Evolutionary conservation across 1,140 invertebrate species (phyloP).

Genomic region (Pseudomyrmex pallidus): DNA sequence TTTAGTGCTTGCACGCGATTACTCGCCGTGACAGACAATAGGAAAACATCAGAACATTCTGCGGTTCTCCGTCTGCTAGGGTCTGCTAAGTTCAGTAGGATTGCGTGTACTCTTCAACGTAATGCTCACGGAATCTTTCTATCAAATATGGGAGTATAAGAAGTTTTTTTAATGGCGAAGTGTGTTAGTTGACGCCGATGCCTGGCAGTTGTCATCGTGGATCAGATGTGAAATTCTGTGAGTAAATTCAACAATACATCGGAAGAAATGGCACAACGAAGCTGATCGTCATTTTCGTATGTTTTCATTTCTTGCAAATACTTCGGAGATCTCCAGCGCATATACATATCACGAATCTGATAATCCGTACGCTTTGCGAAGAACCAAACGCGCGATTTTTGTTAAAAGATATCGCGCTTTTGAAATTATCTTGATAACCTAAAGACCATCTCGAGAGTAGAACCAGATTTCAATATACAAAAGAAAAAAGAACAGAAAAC

Average conservation of each 20-base stretch:
- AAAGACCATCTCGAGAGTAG: not conserved
- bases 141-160: not conserved
- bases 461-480: too few relatives aligned
- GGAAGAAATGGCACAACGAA: not conserved
- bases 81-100: not conserved
- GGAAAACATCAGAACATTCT: not conserved
- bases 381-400: conserved; percentile 23
- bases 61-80: not conserved
- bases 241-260: conserved; percentile 24
- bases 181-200: conserved; percentile 3
- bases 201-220: conserved; percentile 17
- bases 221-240: conserved; percentile 9
- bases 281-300: conserved; percentile 5
- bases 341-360: conserved; percentile 69
- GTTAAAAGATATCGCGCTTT: not conserved
- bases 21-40: not conserved
- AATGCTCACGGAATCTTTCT: not conserved
- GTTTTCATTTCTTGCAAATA: conserved; percentile 51
- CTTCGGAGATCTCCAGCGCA: conserved; percentile 45
- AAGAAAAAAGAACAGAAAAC: too few relatives aligned
- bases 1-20: too few relatives aligned
- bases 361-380: conserved; percentile 37
- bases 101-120: conserved; percentile 4
- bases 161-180: not conserved
- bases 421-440: not conserved